Percentiles rank a stretch among this genome's conserved stretches.
Evolutionary conservation across 2,113 vertebrate species (phyloP).

Genomic region (Scalopus aquaticus): DNA sequence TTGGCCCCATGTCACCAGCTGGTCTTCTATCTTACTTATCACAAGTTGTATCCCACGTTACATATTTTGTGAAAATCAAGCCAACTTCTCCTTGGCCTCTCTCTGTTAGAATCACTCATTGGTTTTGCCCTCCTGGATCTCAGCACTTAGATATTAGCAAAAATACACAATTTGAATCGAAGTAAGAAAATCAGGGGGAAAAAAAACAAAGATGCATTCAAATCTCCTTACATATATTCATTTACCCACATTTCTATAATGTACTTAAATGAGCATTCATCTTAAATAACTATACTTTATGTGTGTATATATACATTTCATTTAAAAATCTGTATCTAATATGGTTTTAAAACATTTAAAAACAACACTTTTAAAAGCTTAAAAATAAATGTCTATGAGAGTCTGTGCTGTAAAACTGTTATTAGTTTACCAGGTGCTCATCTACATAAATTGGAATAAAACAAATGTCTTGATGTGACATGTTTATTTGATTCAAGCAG

Average conservation of each 20-base stretch:
- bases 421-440: conserved; percentile 71
- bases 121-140: not conserved
- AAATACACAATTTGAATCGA: not conserved
- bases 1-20: not conserved
- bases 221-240: not conserved
- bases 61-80: not conserved
- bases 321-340: not conserved
- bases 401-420: conserved; percentile 60
- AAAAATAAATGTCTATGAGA: conserved; percentile 59
- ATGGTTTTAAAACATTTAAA: conserved; percentile 39
- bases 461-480: conserved; percentile 75
- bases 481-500: conserved; percentile 73
- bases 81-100: not conserved
- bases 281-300: not conserved
- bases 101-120: not conserved
- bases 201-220: not conserved
- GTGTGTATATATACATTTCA: not conserved
- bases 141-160: not conserved
- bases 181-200: too few relatives aligned
- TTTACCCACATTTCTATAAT: not conserved
- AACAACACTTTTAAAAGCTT: not conserved
- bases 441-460: conserved; percentile 74
- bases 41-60: not conserved
- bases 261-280: not conserved
- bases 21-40: not conserved